Percentiles rank a stretch among this genome's conserved stretches.
These are phyloP conservation scores for Taurulus bubalis DNA, from an alignment of 2,113 vertebrate genomes.

Conservation along the genomic window DNA sequence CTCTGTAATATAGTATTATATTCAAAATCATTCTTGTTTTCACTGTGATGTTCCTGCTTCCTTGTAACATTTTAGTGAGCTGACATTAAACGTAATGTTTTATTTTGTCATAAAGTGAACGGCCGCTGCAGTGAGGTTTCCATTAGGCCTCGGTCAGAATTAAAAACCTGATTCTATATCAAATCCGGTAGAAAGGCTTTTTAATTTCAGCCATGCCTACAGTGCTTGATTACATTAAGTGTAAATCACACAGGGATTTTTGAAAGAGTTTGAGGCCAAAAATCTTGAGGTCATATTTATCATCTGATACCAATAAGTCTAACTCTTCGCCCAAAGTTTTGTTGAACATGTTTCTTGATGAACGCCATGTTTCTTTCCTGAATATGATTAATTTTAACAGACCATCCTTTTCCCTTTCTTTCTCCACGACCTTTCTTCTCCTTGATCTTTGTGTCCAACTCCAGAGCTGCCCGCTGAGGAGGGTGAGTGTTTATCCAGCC, in stretches of 20 bases:
- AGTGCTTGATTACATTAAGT: background rate
- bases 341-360: background rate
- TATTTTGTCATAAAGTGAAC: background rate
- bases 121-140: slow-evolving; percentile 1
- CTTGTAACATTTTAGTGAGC: background rate
- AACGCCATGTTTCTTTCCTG: background rate
- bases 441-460: slow-evolving; percentile 15
- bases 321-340: background rate
- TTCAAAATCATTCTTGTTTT: slow-evolving; percentile 17
- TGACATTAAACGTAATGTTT: background rate
- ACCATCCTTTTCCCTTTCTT: slow-evolving; percentile 35
- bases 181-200: background rate
- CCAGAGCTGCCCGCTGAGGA: slow-evolving; percentile 87
- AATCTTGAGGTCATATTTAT: background rate
- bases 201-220: background rate
- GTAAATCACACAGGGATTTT: slow-evolving; percentile 2
- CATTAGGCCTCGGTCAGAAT: background rate
- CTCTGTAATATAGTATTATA: background rate
- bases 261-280: background rate
- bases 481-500: slow-evolving; percentile 74
- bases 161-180: background rate
- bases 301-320: background rate
- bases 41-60: background rate
- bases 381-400: background rate
- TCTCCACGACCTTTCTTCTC: background rate